These are phyloP conservation scores for Megalops cyprinoides DNA, from an alignment of 2,797 vertebrate genomes.

Conservation along the genomic window DNA sequence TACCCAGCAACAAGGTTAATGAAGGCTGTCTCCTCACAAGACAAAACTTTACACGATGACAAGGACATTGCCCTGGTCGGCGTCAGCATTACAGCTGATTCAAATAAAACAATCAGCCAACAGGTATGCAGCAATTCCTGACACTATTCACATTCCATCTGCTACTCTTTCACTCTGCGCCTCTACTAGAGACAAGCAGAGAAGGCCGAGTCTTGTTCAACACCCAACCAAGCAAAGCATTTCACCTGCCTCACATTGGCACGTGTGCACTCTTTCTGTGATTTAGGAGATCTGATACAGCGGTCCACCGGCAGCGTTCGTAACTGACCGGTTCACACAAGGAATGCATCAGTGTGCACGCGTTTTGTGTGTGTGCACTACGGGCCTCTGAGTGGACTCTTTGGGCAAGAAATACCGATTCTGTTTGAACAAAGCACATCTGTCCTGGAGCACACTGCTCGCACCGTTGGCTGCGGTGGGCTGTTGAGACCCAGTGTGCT, in stretches of 20 bases:
- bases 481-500: slow-evolving; percentile 30
- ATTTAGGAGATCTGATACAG: background rate
- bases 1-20: no score
- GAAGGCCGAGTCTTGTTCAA: background rate
- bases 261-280: slow-evolving; percentile 9
- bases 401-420: slow-evolving; percentile 4
- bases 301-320: slow-evolving; percentile 1
- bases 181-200: no score
- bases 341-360: background rate
- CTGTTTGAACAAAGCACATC: slow-evolving; percentile 10
- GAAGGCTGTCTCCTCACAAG: no score
- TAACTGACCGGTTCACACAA: background rate
- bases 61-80: no score
- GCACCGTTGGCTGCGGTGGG: slow-evolving; percentile 49
- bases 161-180: no score
- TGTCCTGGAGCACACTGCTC: background rate
- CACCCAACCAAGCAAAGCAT: background rate
- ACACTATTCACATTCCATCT: no score
- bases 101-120: no score
- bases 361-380: slow-evolving; percentile 21
- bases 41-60: no score
- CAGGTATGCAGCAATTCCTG: no score
- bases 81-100: no score
- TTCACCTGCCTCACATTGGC: background rate
- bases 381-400: slow-evolving; percentile 42